phyloP scores from a whole-genome alignment of 2,113 vertebrate species.

The Psammodynastes pulverulentus region DNA sequence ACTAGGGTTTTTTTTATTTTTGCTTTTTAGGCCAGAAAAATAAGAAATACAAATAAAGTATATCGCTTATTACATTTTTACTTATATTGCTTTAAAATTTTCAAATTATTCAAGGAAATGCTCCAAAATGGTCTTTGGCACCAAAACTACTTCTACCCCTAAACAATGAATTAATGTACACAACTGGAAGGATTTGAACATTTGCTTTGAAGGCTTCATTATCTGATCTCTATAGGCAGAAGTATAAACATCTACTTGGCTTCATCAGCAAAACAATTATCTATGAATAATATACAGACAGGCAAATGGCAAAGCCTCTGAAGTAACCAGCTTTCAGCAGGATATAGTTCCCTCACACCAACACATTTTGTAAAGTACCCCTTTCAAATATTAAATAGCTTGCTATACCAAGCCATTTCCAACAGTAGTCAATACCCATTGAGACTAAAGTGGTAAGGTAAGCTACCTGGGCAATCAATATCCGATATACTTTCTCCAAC shows the following conservation, averaged over 20 bases:
- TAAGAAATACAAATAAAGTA: not conserved
- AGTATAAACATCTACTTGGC: not conserved
- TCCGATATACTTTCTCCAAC: not conserved
- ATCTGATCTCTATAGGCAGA: not conserved
- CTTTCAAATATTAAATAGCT: not conserved
- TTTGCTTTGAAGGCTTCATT: not conserved
- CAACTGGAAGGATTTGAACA: not conserved
- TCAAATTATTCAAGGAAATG: not conserved
- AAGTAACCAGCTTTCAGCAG: not conserved
- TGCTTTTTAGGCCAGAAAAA: not conserved
- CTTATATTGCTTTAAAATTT: not conserved
- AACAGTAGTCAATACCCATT: not conserved
- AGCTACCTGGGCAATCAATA: not conserved
- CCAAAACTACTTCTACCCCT: not conserved
- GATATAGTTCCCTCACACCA: not conserved
- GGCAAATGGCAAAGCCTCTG: not conserved
- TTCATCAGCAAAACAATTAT: not conserved
- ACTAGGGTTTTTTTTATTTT: not conserved
- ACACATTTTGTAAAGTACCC: not conserved
- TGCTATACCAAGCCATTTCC: not conserved
- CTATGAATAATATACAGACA: not conserved
- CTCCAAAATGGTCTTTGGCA: not conserved
- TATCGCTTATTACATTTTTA: not conserved
- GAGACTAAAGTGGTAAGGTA: not conserved
- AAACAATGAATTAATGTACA: not conserved